Percentiles rank a stretch among this genome's conserved stretches.
Evolutionary conservation across 1,140 invertebrate genomes (phyloP).

Genomic region (Drosophila dunni): DNA sequence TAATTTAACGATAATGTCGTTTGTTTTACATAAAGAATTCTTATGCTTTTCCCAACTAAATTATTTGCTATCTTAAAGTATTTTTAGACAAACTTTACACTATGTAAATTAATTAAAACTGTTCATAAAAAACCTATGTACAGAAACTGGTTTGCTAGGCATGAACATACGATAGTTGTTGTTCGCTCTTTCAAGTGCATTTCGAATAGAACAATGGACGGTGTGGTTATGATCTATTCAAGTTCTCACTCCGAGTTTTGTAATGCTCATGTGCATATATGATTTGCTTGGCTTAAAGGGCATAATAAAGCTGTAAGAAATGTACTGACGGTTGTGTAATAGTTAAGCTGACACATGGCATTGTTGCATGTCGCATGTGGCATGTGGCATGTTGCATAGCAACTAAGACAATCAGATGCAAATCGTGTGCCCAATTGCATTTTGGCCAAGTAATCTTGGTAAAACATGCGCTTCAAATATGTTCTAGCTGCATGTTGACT

Average conservation of each 20-base stretch:
- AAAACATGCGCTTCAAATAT: constrained; percentile 5
- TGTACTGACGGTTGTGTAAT: constrained; percentile 13
- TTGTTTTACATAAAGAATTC: too few relatives aligned
- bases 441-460: constrained; percentile 7
- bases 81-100: too few relatives aligned
- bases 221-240: neutral
- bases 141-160: neutral
- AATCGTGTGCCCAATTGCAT: constrained; percentile 36
- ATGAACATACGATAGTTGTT: constrained; percentile 2
- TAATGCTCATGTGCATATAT: neutral
- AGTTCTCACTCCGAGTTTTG: neutral
- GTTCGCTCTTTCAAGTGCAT: neutral
- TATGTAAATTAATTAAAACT: too few relatives aligned
- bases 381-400: constrained; percentile 7
- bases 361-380: constrained; percentile 17
- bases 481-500: neutral
- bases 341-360: constrained; percentile 7
- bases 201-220: neutral
- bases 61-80: too few relatives aligned
- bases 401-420: constrained; percentile 31
- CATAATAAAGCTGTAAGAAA: neutral
- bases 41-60: too few relatives aligned
- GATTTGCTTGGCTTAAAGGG: constrained; percentile 8
- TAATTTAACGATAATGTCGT: too few relatives aligned
- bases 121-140: too few relatives aligned